Evolutionary conservation across 2,888 invertebrate species (phyloP).

Genomic region (Nudaria mundana): DNA sequence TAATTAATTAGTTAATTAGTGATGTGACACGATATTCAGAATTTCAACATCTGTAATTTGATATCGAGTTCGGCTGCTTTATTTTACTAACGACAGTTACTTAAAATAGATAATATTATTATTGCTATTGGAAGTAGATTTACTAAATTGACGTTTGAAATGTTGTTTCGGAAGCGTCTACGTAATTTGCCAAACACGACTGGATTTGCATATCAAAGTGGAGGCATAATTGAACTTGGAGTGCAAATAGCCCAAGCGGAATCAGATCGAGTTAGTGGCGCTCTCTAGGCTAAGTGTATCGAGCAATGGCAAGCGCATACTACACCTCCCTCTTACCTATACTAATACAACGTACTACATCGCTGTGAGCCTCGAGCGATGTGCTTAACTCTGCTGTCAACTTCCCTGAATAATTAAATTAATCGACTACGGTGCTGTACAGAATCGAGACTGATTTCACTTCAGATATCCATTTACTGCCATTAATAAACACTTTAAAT

Average conservation of each 20-base stretch:
- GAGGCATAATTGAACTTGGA: slow-evolving; percentile 73
- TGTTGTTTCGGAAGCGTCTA: slow-evolving; percentile 66
- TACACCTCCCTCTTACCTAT: slow-evolving; percentile 23
- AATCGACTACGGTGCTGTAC: slow-evolving; percentile 66
- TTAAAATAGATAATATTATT: too few species aligned
- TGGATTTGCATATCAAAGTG: slow-evolving; percentile 79
- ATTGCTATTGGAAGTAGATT: too few species aligned
- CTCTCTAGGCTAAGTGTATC: slow-evolving; percentile 59
- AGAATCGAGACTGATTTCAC: slow-evolving; percentile 66
- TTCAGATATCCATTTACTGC: slow-evolving; percentile 71
- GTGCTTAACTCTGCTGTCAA: slow-evolving; percentile 41
- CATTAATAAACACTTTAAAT: slow-evolving; percentile 60
- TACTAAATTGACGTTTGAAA: slow-evolving; percentile 60
- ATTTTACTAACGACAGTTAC: too few species aligned
- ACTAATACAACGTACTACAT: slow-evolving; percentile 7
- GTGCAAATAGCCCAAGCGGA: slow-evolving; percentile 77
- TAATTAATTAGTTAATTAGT: too few species aligned
- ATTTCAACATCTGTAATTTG: too few species aligned
- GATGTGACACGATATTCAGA: too few species aligned
- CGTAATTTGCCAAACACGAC: slow-evolving; percentile 74
- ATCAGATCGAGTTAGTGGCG: slow-evolving; percentile 73
- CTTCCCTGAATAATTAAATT: slow-evolving; percentile 71
- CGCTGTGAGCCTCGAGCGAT: slow-evolving; percentile 31
- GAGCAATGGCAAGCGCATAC: slow-evolving; percentile 41
- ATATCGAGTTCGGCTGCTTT: too few species aligned